phyloP scores from a whole-genome alignment of 2,888 invertebrate species.

The Cheilosia scutellata region DNA sequence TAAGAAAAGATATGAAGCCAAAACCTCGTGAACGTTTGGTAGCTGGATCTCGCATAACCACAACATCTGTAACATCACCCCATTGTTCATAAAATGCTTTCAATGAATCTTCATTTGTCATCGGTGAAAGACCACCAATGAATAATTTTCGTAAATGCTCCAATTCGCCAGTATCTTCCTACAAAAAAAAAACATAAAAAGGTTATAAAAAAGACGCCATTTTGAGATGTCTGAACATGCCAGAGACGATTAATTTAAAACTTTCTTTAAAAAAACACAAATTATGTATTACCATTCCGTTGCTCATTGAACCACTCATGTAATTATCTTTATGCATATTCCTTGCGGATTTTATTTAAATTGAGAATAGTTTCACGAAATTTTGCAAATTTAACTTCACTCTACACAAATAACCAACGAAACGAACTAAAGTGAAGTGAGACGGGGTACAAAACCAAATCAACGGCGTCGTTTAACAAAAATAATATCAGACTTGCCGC shows the following conservation, averaged over 20 bases:
- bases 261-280: background rate
- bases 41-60: conserved; percentile 82
- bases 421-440: conserved; percentile 30
- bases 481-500: background rate
- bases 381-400: background rate
- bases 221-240: conserved; percentile 30
- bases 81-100: conserved; percentile 80
- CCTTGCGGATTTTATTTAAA: conserved; percentile 20
- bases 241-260: background rate
- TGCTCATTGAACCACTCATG: conserved; percentile 48
- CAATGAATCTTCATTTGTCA: conserved; percentile 79
- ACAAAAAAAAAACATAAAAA: conserved; percentile 8
- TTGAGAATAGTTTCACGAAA: conserved; percentile 1
- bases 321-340: conserved; percentile 69
- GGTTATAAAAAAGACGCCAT: conserved; percentile 52
- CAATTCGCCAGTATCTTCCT: conserved; percentile 70
- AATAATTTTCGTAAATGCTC: conserved; percentile 82
- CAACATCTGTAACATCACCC: conserved; percentile 80
- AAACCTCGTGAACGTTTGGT: conserved; percentile 82
- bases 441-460: background rate
- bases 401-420: conserved; percentile 21
- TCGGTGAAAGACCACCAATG: conserved; percentile 81
- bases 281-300: conserved; percentile 54
- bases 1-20: conserved; percentile 81
- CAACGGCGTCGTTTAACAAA: conserved; percentile 20